Conservation (phyloP, 2,888 invertebrate genomes). For the Nomada flava region DNA sequence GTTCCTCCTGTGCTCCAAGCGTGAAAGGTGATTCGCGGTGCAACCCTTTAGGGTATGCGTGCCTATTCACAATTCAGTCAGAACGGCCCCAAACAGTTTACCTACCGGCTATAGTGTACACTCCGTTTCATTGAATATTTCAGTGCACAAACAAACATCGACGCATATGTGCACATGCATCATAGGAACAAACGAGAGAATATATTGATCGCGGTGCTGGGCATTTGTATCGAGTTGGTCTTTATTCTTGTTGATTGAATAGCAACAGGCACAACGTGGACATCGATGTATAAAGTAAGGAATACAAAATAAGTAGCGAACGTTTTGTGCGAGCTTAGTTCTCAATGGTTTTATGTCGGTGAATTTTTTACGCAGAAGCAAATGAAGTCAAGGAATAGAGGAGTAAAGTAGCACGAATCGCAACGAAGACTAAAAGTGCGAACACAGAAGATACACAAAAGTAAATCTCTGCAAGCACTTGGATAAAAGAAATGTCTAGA, state of each 20-base stretch:
- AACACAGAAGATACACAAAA: constrained; percentile 1
- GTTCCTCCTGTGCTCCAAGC: background rate
- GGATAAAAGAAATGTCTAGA: background rate
- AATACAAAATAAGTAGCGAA: background rate
- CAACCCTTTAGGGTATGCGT: constrained; percentile 19
- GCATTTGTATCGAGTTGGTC: constrained; percentile 2
- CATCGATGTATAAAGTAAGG: background rate
- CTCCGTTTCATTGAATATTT: constrained; percentile 38
- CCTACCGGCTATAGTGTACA: constrained; percentile 2
- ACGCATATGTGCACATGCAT: constrained; percentile 19
- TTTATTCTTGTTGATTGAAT: background rate
- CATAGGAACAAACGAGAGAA: background rate
- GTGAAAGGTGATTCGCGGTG: constrained; percentile 3
- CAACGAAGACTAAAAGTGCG: background rate
- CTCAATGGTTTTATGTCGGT: background rate
- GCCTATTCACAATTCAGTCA: constrained; percentile 48
- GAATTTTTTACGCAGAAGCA: background rate
- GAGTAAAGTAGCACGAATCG: background rate
- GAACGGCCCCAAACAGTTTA: constrained; percentile 35
- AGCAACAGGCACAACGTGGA: background rate
- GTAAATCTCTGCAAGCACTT: background rate
- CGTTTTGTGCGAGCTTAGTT: background rate
- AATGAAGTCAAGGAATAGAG: background rate
- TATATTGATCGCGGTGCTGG: constrained; percentile 12
- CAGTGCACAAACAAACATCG: constrained; percentile 43